A percentile compares a stretch with the other conserved stretches of the same genome.
phyloP scores from a whole-genome alignment of 2,797 vertebrate genomes.

The Anomalospiza imberbis region DNA sequence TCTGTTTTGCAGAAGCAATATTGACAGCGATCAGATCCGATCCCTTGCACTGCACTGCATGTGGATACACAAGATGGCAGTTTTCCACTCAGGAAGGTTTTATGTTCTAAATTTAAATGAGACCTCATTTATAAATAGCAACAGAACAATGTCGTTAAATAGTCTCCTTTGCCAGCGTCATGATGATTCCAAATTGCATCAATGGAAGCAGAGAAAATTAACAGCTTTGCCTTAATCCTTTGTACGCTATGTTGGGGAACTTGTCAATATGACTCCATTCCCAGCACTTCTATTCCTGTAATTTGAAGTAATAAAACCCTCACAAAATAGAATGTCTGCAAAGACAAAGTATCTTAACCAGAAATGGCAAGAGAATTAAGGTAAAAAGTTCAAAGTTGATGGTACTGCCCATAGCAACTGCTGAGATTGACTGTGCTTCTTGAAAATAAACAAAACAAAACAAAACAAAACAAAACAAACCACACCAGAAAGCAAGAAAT shows the following conservation, averaged over 20 bases:
- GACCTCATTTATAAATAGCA: slow-evolving; percentile 44
- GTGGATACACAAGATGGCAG: not conserved
- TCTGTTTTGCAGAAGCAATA: not conserved
- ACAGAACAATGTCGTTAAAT: slow-evolving; percentile 43
- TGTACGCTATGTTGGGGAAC: not conserved
- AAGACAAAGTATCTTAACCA: not conserved
- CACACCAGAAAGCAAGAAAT: not conserved
- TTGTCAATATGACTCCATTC: not conserved
- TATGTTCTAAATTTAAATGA: slow-evolving; percentile 41
- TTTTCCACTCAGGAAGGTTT: slow-evolving; percentile 27
- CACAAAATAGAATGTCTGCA: not conserved
- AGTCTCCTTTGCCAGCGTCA: not conserved
- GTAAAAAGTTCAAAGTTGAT: not conserved
- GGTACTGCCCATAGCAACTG: not conserved
- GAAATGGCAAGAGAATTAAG: not conserved
- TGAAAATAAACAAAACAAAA: not conserved
- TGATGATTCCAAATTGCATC: slow-evolving; percentile 39
- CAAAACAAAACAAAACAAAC: not conserved
- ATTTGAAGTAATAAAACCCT: not conserved
- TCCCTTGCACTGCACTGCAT: not conserved
- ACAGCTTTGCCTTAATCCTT: slow-evolving; percentile 28
- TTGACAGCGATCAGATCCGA: not conserved
- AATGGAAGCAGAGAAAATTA: slow-evolving; percentile 44
- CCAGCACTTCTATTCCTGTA: not conserved
- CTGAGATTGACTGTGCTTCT: not conserved